These are phyloP conservation scores for Spinus olivaceus DNA, from an alignment of 2,797 vertebrate genomes.

Conservation along the genomic window DNA sequence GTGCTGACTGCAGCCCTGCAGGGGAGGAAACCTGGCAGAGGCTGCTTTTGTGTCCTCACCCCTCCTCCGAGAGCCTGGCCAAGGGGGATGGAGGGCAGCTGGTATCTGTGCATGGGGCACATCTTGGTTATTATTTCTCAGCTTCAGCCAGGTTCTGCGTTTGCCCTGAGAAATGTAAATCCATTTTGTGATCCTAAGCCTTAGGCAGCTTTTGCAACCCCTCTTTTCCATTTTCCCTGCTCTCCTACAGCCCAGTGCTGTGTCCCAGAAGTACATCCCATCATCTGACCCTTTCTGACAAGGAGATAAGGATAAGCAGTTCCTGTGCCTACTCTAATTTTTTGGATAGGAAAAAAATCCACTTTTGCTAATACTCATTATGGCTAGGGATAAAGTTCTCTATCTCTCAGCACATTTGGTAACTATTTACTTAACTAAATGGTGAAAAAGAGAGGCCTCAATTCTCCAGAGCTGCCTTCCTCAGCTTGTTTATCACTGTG, in stretches of 20 bases:
- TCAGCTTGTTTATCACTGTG: constrained; percentile 70
- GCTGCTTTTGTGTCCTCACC: not conserved
- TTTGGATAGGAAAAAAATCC: not conserved
- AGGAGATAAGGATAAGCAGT: not conserved
- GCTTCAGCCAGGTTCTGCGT: not conserved
- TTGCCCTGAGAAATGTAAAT: not conserved
- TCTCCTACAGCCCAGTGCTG: not conserved
- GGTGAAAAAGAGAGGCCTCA: constrained; percentile 59
- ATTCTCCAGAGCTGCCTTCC: constrained; percentile 67
- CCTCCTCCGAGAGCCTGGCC: not conserved
- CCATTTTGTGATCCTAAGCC: not conserved
- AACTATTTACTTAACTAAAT: constrained; percentile 68
- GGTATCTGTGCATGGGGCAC: not conserved
- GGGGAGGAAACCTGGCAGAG: not conserved
- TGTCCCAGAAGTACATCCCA: not conserved
- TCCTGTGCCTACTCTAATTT: not conserved
- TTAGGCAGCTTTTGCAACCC: not conserved
- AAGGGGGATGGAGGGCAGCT: not conserved
- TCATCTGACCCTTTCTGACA: not conserved
- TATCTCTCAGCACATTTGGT: constrained; percentile 58
- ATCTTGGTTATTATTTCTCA: not conserved
- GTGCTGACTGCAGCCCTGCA: not conserved
- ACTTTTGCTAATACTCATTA: constrained; percentile 22
- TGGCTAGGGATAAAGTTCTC: constrained; percentile 16
- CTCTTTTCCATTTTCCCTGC: not conserved